Evolutionary conservation across 2,888 invertebrate species (phyloP), one percentile per base, ranked within the genome.

Genomic region (Parnassius orleans): DNA sequence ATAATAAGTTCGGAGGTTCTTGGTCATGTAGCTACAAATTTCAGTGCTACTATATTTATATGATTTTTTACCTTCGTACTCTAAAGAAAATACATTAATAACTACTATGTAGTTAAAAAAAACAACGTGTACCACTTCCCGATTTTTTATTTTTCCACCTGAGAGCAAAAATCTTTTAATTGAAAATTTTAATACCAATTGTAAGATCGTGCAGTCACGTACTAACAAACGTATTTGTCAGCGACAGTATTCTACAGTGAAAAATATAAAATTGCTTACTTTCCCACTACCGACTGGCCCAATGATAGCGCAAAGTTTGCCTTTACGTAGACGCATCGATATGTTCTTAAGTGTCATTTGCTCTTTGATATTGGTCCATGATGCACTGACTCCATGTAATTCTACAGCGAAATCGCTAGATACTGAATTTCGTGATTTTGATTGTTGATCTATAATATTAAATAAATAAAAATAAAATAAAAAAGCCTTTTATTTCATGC

Each of bases 241-340:
- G 7, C 42, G 42, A 58, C 54, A n/a, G 46, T 10, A 7, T 46
- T 46, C n/a, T n/a, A 11, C 12, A 2, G 46, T n/a, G 11, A 46
- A 10, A n/a, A n/a, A 12, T n/a, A 14, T 2, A 14, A 48, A 48
- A 48, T 14, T 14, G 48, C 66, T 70, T 76, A 90, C 92, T 80
- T 94, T 98, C 74, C 98, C 98, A 41, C 96, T 93, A 9, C 98
- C 98, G 3, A 98, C 97, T 0, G 97, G 95, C 1, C 98, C 98
- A 66, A 98, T 95, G 7, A 98, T 87, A 0, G 96, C 96, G 71
- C 95, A 94, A 5, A 97, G 86, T 75, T 94, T 93, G 1, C 94
- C 94, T 57, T 85, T 89, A 33, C 90, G 86, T 9, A 95, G 80
- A 1, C 92, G 84, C 54, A 95, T 69, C 47, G 92, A 93, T 14